Conservation (phyloP, 2,797 vertebrate genomes). For the Caiman crocodilus region DNA sequence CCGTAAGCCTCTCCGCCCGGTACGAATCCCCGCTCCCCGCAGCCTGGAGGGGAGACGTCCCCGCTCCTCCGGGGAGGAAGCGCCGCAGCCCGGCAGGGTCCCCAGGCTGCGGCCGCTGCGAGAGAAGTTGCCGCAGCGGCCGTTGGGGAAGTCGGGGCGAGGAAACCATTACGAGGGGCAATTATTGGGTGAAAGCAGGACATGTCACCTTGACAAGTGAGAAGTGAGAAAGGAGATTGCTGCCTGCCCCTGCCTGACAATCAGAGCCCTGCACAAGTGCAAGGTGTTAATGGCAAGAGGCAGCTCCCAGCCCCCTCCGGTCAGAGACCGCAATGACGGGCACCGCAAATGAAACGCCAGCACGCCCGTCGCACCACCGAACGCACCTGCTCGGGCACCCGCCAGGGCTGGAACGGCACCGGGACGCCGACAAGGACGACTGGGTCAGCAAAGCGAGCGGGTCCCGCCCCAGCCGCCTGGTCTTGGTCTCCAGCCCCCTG, state of each 20-base stretch:
- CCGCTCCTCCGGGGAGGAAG: background rate
- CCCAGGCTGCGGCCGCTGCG: background rate
- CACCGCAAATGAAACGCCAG: background rate
- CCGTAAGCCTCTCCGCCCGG: background rate
- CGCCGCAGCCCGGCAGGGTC: background rate
- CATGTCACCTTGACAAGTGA: background rate
- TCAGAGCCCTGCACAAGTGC: rapidly evolving
- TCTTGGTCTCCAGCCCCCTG: background rate
- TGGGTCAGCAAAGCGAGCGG: background rate
- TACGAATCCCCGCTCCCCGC: background rate
- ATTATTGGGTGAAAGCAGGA: background rate
- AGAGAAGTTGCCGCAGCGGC: background rate
- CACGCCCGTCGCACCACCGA: rapidly evolving
- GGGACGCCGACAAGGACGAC: background rate
- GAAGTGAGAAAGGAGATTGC: background rate
- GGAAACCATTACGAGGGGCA: background rate
- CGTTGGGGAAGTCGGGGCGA: background rate
- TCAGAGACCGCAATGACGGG: rapidly evolving
- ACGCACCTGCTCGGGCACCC: background rate
- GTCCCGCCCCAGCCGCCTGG: background rate
- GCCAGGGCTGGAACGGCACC: background rate
- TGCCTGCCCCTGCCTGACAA: rapidly evolving
- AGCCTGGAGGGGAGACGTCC: background rate
- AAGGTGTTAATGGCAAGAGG: background rate
- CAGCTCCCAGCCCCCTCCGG: background rate